Conservation (phyloP, 2,888 invertebrate genomes). For the Lasioglossum villosulum region DNA sequence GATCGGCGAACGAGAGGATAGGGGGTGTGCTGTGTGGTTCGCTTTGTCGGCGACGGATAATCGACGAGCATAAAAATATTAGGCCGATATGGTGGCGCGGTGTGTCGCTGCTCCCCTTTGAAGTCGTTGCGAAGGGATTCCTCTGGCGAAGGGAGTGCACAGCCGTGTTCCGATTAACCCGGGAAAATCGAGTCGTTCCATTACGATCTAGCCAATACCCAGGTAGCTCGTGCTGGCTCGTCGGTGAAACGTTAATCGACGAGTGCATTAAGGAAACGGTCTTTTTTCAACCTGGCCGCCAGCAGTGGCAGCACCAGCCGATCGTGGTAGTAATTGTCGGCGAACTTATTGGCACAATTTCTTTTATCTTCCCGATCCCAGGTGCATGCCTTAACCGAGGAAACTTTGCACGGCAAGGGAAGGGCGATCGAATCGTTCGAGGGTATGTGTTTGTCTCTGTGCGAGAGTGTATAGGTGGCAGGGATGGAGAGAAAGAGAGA, state of each 20-base stretch:
- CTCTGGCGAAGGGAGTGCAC: background rate
- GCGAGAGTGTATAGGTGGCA: background rate
- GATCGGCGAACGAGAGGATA: constrained; percentile 1
- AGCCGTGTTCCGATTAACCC: constrained; percentile 10
- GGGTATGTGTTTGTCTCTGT: background rate
- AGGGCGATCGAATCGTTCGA: constrained; percentile 15
- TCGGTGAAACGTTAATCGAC: constrained; percentile 47
- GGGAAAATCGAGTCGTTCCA: constrained; percentile 5
- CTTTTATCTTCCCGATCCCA: constrained; percentile 70
- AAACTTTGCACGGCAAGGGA: constrained; percentile 16
- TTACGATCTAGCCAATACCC: constrained; percentile 20
- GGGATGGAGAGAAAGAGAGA: constrained; percentile 32
- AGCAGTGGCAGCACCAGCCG: constrained; percentile 47
- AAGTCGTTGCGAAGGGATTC: background rate
- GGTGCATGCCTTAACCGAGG: constrained; percentile 62
- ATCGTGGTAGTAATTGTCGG: constrained; percentile 67
- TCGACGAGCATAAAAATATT: constrained; percentile 17
- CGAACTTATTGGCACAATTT: constrained; percentile 70
- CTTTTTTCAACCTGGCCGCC: constrained; percentile 20
- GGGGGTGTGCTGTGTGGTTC: background rate
- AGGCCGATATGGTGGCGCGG: background rate
- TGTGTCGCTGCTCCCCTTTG: background rate
- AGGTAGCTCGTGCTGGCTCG: background rate
- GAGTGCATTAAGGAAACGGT: constrained; percentile 39
- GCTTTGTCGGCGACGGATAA: background rate